Percentiles rank a stretch among this genome's conserved stretches.
Evolutionary conservation across 2,888 invertebrate genomes (phyloP).

Genomic region (Dione juno): DNA sequence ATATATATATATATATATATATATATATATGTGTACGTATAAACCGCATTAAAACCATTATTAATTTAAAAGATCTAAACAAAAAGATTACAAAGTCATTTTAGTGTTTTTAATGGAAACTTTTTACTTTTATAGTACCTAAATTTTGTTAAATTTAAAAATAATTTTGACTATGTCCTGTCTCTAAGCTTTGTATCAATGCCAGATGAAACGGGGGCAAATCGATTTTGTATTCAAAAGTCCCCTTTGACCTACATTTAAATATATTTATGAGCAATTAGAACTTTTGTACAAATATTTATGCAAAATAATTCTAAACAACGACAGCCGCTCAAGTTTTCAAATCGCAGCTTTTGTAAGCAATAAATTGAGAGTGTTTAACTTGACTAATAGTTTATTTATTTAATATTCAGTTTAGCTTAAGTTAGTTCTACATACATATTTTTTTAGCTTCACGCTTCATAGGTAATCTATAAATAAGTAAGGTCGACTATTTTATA

Average conservation of each 20-base stretch:
- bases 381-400: too few relatives aligned
- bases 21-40: too few relatives aligned
- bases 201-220: not conserved
- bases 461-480: too few relatives aligned
- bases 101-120: too few relatives aligned
- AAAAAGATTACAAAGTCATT: too few relatives aligned
- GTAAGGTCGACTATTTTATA: too few relatives aligned
- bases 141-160: not conserved
- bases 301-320: conserved; percentile 5
- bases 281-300: conserved; percentile 1
- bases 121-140: too few relatives aligned
- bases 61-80: too few relatives aligned
- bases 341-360: conserved; percentile 1
- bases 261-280: conserved; percentile 12
- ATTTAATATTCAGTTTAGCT: not conserved
- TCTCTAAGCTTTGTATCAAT: not conserved
- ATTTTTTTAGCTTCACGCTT: too few relatives aligned
- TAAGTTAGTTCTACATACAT: too few relatives aligned
- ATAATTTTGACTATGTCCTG: not conserved
- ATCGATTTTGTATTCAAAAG: conserved; percentile 1
- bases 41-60: too few relatives aligned
- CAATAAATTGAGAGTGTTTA: not conserved
- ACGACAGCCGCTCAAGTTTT: not conserved
- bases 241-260: conserved; percentile 3
- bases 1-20: too few relatives aligned